Evolutionary conservation across 2,888 invertebrate species (phyloP).

Genomic region (Sympetrum striolatum): DNA sequence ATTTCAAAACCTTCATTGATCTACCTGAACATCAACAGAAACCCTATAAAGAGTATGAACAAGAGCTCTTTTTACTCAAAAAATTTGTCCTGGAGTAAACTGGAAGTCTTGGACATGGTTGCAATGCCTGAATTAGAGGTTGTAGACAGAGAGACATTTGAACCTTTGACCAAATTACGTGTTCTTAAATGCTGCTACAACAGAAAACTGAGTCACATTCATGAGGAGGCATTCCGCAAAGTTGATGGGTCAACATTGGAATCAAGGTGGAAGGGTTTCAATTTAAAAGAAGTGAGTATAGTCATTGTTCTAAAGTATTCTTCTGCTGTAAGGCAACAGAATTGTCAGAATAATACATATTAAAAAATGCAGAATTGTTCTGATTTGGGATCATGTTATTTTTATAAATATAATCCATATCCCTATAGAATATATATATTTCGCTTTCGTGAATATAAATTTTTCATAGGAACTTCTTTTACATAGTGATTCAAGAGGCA

Average conservation of each 20-base stretch:
- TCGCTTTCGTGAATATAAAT: too few species aligned
- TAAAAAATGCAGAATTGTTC: background rate
- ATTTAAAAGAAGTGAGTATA: background rate
- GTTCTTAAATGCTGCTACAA: background rate
- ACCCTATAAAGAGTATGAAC: background rate
- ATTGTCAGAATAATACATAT: too few species aligned
- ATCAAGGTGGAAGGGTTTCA: conserved; percentile 5
- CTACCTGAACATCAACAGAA: conserved; percentile 10
- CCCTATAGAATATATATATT: too few species aligned
- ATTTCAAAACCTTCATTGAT: background rate
- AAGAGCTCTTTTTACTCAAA: background rate
- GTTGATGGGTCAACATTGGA: background rate
- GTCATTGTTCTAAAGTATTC: background rate
- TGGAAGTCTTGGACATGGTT: background rate
- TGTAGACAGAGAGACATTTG: background rate
- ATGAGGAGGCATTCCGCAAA: conserved; percentile 1
- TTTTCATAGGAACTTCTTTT: too few species aligned
- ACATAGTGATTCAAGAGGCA: too few species aligned
- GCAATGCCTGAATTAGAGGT: background rate
- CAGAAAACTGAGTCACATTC: background rate
- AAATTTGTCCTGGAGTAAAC: background rate
- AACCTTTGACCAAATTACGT: background rate
- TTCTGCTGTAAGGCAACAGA: background rate
- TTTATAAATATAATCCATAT: too few species aligned
- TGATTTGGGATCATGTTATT: too few species aligned